Evolutionary conservation across 2,888 invertebrate genomes (phyloP).

Genomic region (Bhutanitis thaidina): DNA sequence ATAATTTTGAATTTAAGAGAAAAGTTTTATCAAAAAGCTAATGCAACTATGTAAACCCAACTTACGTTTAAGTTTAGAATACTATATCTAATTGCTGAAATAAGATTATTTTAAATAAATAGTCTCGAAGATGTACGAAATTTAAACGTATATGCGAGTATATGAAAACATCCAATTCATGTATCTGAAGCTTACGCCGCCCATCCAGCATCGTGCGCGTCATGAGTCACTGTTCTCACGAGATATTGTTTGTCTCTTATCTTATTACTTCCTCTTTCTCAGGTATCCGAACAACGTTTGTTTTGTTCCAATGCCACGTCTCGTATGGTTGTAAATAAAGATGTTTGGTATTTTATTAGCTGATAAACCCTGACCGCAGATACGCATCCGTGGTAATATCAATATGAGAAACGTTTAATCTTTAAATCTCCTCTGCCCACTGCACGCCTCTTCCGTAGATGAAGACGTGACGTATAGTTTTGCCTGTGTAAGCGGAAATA

Average conservation of each 20-base stretch:
- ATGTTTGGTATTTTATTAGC: constrained; percentile 17
- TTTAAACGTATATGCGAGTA: too few species aligned
- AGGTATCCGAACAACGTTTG: constrained; percentile 21
- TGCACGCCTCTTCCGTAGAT: not conserved
- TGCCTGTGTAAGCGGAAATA: not conserved
- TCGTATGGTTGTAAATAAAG: constrained; percentile 16
- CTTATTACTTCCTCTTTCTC: constrained; percentile 43
- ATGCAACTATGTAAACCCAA: too few species aligned
- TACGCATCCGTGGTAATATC: constrained; percentile 16
- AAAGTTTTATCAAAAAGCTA: too few species aligned
- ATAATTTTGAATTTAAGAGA: too few species aligned
- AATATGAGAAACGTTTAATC: constrained; percentile 19
- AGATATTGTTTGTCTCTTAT: constrained; percentile 45
- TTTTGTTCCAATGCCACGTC: constrained; percentile 3
- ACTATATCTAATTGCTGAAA: too few species aligned
- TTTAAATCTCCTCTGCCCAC: constrained; percentile 18
- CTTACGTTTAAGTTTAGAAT: too few species aligned
- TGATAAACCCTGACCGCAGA: constrained; percentile 20
- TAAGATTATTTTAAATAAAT: too few species aligned
- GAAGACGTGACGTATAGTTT: constrained; percentile 4
- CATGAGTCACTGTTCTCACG: constrained; percentile 28
- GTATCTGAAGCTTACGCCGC: not conserved
- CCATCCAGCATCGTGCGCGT: not conserved
- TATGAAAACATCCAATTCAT: not conserved
- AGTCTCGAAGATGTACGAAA: too few species aligned